Base-by-base conservation (phyloP, 2,113 vertebrate species). In the Typhlomys cinereus region DNA sequence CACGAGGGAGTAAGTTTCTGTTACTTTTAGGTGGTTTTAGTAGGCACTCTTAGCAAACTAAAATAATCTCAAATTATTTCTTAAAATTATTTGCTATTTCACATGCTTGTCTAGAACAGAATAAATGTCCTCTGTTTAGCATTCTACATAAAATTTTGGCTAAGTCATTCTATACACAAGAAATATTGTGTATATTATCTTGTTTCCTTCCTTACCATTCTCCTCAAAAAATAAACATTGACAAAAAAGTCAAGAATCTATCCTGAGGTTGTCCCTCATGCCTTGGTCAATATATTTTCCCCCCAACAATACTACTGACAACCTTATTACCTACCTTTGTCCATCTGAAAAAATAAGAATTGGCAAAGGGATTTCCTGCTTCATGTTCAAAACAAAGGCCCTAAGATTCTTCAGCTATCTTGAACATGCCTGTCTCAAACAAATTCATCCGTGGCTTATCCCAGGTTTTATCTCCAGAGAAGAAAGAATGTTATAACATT, bases 311-410 rank as follows among this genome's bases (percentile, higher is more conserved):
- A 5, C 27, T 69, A n/a, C 2, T 34, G 13, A 70, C 57, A 85
- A 69, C 7, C 2, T 67, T 50, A 41, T 52, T 87, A 11, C 23
- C 1, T 48, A 50, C 34, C 1, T 29, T 48, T 20, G 36, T 41
- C 14, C 20, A 20, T 79, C 31, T 92, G 15, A 11, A 62, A 8
- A 23, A 44, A 39, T 20, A 69, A 7, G 50, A 7, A 1, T 88
- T 52, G 31, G 14, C 36, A 59, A 88, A 89, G 73, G 25, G n/a
- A 69, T 54, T 78, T 79, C 18, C 27, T 80, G 10, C 76, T 48
- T 75, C 82, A 7, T 89, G 44, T 78, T 83, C 21, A 88, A 92
- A 92, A 94, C 83, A 69, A 90, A 57, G 62, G 7, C 5, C 14
- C 41, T 85, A 25, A 83, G 75, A 83, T 76, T 93, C 11, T 81